Conservation (phyloP, 92 coral and sea anemone species). For the Micromussa lordhowensis region DNA sequence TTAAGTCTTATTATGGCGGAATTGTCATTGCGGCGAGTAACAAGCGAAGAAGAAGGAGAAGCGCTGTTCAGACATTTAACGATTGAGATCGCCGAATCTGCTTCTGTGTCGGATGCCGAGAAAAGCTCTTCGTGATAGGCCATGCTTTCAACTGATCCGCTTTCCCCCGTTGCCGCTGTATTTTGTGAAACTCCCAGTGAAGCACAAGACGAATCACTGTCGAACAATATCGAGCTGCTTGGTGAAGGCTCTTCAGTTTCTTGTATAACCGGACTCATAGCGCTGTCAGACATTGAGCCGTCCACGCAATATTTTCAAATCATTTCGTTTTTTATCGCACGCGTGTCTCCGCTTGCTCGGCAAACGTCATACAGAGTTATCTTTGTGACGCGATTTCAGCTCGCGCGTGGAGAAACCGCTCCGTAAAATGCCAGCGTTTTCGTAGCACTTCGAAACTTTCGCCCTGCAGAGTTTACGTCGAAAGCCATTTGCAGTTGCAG, state of each 20-base stretch:
- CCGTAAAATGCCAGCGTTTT: neutral
- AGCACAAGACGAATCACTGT: constrained; percentile 16
- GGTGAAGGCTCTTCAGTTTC: constrained; percentile 35
- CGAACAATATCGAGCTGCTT: constrained; percentile 39
- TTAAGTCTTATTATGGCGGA: constrained; percentile 82
- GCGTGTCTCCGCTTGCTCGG: constrained; percentile 2
- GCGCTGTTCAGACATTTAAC: constrained; percentile 51
- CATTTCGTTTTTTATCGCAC: neutral
- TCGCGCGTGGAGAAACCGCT: constrained; percentile 4
- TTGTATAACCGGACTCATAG: constrained; percentile 40
- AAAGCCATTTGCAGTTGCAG: constrained; percentile 16
- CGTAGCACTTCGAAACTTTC: neutral
- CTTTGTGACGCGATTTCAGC: constrained; percentile 27
- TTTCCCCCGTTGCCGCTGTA: constrained; percentile 22
- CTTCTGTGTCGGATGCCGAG: constrained; percentile 60
- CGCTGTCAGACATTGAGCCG: constrained; percentile 19
- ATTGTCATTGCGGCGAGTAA: constrained; percentile 70
- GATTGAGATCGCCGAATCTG: constrained; percentile 60
- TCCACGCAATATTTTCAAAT: constrained; percentile 17
- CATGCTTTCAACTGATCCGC: constrained; percentile 30
- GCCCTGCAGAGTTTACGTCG: neutral
- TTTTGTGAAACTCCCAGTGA: constrained; percentile 4
- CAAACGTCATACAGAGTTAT: constrained; percentile 34
- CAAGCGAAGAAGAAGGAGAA: constrained; percentile 51
- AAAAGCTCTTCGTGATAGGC: constrained; percentile 33